Conservation (phyloP, 1,140 invertebrate species). For the Zeugodacus cucurbitae region DNA sequence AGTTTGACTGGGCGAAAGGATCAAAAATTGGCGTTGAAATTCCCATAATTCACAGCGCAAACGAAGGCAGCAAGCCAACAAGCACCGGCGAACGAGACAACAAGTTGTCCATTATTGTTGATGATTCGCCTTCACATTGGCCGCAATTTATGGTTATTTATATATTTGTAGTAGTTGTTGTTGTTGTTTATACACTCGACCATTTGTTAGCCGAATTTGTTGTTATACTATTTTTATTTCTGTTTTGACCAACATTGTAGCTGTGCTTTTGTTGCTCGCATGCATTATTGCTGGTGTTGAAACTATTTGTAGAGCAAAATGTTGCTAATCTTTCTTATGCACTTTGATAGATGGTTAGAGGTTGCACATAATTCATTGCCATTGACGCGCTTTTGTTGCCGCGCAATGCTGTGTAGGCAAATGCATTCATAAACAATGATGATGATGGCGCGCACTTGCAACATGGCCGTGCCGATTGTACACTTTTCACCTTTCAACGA, state of each 20-base stretch:
- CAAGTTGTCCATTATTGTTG: conserved; percentile 37
- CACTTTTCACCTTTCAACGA: not conserved
- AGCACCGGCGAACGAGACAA: not conserved
- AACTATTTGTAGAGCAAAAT: conserved; percentile 41
- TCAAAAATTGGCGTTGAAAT: conserved; percentile 40
- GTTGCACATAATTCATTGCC: conserved; percentile 39
- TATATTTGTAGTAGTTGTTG: too few relatives aligned
- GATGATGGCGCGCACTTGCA: conserved; percentile 32
- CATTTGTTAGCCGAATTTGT: not conserved
- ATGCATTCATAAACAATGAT: conserved; percentile 9
- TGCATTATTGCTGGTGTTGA: conserved; percentile 25
- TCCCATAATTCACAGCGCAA: conserved; percentile 34
- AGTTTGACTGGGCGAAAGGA: conserved; percentile 27
- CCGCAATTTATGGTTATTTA: not conserved
- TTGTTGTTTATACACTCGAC: not conserved
- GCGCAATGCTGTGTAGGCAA: not conserved
- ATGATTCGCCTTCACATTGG: conserved; percentile 36
- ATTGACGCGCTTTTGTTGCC: not conserved
- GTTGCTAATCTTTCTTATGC: conserved; percentile 33
- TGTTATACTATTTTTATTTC: not conserved
- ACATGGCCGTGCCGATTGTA: not conserved
- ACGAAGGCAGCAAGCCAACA: not conserved
- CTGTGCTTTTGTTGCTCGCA: not conserved
- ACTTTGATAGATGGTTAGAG: conserved; percentile 32
- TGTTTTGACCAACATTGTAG: not conserved